Percentiles rank a stretch among this genome's conserved stretches.
Conservation (phyloP, 2,888 invertebrate species). For the Drosophila antonietae region DNA sequence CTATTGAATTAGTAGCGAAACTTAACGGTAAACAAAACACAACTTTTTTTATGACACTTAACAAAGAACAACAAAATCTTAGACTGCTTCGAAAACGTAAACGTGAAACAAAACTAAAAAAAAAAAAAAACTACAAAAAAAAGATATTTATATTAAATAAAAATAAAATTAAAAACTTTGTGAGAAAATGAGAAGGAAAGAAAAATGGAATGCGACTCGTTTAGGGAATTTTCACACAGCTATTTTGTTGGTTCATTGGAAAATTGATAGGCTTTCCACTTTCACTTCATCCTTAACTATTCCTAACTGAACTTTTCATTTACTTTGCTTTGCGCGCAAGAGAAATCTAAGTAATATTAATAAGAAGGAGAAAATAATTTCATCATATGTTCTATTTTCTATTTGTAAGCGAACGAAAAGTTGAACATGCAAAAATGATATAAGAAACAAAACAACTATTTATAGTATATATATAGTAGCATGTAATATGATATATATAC, state of each 20-base stretch:
- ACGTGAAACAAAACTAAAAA: conserved; percentile 60
- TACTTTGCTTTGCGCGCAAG: conserved; percentile 63
- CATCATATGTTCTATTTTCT: conserved; percentile 54
- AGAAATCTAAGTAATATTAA: conserved; percentile 33
- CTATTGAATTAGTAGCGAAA: conserved; percentile 52
- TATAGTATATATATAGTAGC: conserved; percentile 30
- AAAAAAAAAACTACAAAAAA: conserved; percentile 35
- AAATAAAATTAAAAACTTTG: conserved; percentile 15
- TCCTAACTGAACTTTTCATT: conserved; percentile 23
- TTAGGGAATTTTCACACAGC: conserved; percentile 83
- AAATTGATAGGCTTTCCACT: conserved; percentile 18
- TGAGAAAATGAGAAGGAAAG: conserved; percentile 32
- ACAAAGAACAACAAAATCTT: conserved; percentile 76
- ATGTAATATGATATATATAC: conserved; percentile 44
- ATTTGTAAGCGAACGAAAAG: conserved; percentile 41
- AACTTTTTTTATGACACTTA: conserved; percentile 64
- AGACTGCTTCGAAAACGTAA: conserved; percentile 81
- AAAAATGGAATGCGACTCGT: conserved; percentile 78
- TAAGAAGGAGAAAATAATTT: conserved; percentile 28
- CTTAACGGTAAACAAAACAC: conserved; percentile 52
- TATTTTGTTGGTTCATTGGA: conserved; percentile 36
- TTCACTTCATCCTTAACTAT: conserved; percentile 10
- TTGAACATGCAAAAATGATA: conserved; percentile 12
- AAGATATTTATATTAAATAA: conserved; percentile 30
- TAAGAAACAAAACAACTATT: conserved; percentile 7